Conservation (phyloP, 2,888 invertebrate genomes). For the Sericinus montela region DNA sequence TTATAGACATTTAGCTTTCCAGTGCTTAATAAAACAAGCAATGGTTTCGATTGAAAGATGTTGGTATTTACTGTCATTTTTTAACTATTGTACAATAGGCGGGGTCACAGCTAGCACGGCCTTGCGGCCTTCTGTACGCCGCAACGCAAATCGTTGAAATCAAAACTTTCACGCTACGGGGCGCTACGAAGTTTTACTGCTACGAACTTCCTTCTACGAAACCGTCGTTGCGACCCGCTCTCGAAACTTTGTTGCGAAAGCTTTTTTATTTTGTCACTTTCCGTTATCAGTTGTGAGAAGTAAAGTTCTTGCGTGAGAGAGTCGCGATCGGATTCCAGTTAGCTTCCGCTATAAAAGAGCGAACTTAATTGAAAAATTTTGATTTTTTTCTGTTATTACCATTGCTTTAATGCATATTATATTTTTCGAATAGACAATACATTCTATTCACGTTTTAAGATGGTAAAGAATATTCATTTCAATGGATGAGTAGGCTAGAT, state of each 20-base stretch:
- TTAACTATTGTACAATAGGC: conserved; percentile 38
- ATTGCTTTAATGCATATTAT: no score
- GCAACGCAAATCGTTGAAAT: conserved; percentile 79
- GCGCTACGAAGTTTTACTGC: conserved; percentile 79
- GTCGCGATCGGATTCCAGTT: conserved; percentile 10
- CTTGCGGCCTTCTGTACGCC: conserved; percentile 71
- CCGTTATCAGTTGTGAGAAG: conserved; percentile 68
- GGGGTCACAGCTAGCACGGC: conserved; percentile 69
- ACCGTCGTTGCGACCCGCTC: conserved; percentile 67
- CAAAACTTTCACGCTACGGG: conserved; percentile 79
- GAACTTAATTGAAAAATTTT: no score
- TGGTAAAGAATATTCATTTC: background rate
- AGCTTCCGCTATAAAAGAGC: background rate
- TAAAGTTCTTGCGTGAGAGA: conserved; percentile 31
- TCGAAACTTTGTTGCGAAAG: conserved; percentile 76
- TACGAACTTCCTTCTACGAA: conserved; percentile 78
- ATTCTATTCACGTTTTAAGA: background rate
- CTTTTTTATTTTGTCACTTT: conserved; percentile 76
- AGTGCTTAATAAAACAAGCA: conserved; percentile 21
- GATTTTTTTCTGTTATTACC: no score
- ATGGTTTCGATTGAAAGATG: conserved; percentile 29
- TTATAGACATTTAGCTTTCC: background rate
- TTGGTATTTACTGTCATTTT: background rate
- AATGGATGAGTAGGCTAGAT: conserved; percentile 2
- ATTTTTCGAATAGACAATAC: no score